phyloP scores from a whole-genome alignment of 2,797 vertebrate species.

The Darevskia mixta region DNA sequence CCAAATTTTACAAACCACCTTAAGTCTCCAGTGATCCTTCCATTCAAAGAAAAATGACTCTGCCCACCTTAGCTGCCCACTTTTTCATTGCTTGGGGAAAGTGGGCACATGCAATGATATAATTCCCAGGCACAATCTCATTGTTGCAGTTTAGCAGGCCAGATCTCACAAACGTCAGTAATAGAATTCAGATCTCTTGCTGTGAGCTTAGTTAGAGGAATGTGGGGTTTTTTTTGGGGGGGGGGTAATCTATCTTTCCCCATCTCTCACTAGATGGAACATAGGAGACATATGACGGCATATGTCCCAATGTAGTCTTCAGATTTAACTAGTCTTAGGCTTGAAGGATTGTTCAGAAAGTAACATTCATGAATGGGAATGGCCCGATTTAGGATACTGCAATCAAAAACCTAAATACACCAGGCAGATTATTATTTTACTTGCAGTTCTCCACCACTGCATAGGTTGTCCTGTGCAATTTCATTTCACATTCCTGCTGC shows the following conservation, averaged over 20 bases:
- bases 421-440: neutral
- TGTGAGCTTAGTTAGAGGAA: no score
- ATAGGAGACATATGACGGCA: neutral
- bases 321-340: neutral
- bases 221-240: no score
- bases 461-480: neutral
- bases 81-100: neutral
- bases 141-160: neutral
- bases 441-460: neutral
- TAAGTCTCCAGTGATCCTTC: neutral
- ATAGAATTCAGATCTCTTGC: neutral
- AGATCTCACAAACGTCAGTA: neutral
- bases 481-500: neutral
- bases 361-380: constrained; percentile 32
- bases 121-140: neutral
- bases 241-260: no score
- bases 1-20: neutral
- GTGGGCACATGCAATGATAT: neutral
- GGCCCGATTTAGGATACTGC: neutral
- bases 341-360: neutral
- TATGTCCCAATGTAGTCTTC: neutral
- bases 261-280: neutral
- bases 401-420: neutral
- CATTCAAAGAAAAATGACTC: neutral
- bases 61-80: no score